Conservation (phyloP, 1,140 invertebrate genomes). For the Apocrypta bakeri region DNA sequence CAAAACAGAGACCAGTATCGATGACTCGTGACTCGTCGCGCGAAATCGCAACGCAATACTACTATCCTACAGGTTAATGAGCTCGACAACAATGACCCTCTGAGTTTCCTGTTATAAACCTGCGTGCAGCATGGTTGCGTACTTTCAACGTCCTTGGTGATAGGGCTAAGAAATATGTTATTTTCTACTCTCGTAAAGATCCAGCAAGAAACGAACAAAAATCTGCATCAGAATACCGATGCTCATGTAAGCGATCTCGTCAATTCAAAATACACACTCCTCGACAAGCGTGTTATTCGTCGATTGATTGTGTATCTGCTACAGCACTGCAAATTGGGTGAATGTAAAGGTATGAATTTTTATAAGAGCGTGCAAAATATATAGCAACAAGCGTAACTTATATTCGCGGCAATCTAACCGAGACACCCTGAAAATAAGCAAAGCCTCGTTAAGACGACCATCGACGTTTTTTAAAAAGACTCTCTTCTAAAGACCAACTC, state of each 20-base stretch:
- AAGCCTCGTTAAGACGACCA: background rate
- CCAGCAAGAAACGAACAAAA: background rate
- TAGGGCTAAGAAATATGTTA: background rate
- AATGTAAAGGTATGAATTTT: too few relatives aligned
- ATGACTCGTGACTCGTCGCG: background rate
- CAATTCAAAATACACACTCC: background rate
- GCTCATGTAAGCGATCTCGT: background rate
- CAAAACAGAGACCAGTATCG: background rate
- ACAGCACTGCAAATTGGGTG: too few relatives aligned
- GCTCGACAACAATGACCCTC: background rate
- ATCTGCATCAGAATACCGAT: background rate
- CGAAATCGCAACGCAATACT: constrained; percentile 1
- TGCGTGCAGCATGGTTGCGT: background rate
- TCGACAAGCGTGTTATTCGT: background rate
- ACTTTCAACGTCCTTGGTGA: background rate
- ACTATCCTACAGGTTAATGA: background rate
- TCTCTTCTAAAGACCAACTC: background rate
- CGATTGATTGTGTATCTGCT: background rate
- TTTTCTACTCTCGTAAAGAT: background rate
- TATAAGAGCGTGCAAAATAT: too few relatives aligned
- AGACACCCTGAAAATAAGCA: background rate
- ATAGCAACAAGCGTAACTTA: too few relatives aligned
- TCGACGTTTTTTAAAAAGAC: background rate
- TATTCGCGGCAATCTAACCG: background rate
- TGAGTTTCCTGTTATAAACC: background rate